Conservation (phyloP, 2,888 invertebrate species). For the Pantelozetes paolii region DNA sequence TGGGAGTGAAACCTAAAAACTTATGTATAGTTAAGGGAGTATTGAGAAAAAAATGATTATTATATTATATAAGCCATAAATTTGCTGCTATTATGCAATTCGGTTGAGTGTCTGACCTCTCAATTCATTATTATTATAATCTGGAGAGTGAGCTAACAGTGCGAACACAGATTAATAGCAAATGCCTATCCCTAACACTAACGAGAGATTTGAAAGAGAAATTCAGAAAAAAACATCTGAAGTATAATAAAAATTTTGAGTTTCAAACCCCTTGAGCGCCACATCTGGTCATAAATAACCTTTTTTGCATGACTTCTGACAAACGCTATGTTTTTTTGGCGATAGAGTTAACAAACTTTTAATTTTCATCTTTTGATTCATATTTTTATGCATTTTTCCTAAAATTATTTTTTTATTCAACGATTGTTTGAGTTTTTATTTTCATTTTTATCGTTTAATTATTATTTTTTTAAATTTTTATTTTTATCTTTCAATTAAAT, state of each 20-base stretch:
- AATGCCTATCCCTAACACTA: not conserved
- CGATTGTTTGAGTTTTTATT: no score
- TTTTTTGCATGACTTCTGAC: constrained; percentile 6
- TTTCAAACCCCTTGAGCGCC: not conserved
- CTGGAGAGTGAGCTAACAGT: not conserved
- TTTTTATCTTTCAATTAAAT: no score
- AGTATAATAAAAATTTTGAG: not conserved
- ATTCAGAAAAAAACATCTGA: not conserved
- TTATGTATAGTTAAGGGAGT: no score
- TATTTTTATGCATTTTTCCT: no score
- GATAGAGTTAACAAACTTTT: no score
- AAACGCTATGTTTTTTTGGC: no score
- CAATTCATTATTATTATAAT: not conserved
- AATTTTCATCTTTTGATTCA: no score
- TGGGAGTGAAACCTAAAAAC: not conserved
- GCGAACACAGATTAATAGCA: not conserved
- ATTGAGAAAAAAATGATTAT: not conserved
- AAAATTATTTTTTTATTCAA: no score
- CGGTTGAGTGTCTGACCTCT: constrained; percentile 5
- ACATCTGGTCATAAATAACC: constrained; percentile 10
- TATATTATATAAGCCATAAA: not conserved
- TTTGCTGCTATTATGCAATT: not conserved
- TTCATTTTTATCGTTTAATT: no score
- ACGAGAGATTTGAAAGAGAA: not conserved
- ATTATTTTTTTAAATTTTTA: no score